Evolutionary conservation across 2,888 invertebrate genomes (phyloP).

Genomic region (Cephus runcator): DNA sequence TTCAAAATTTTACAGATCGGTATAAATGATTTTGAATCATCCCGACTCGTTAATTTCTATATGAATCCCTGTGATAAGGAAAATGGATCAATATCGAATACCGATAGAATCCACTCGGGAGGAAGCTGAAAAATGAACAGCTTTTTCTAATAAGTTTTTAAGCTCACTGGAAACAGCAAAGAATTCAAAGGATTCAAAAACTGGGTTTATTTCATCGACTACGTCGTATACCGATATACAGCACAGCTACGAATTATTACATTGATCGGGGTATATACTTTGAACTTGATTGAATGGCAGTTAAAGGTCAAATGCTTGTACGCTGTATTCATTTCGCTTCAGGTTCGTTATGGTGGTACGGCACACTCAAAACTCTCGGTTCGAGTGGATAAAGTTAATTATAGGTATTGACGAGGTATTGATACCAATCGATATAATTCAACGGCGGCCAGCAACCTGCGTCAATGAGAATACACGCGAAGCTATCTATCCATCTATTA

Average conservation of each 20-base stretch:
- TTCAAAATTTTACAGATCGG: not conserved
- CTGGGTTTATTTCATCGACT: not conserved
- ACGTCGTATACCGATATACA: not conserved
- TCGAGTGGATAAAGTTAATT: not conserved
- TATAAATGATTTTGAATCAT: not conserved
- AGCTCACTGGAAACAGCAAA: not conserved
- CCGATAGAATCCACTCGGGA: not conserved
- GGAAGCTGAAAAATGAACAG: not conserved
- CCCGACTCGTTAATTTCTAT: not conserved
- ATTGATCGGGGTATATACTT: not conserved
- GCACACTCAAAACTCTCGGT: not conserved
- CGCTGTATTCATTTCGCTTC: not conserved
- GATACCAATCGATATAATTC: not conserved
- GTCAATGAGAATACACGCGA: not conserved
- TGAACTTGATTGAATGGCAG: not conserved
- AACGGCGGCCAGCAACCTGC: not conserved
- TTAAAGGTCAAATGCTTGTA: not conserved
- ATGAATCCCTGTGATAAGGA: not conserved
- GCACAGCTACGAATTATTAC: not conserved
- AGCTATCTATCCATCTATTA: not conserved
- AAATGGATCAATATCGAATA: not conserved
- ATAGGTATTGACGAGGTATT: not conserved
- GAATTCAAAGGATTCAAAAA: not conserved
- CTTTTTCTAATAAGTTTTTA: not conserved
- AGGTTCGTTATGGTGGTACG: not conserved